Evolutionary conservation across 2,888 invertebrate genomes (phyloP).

Genomic region (Magallana nippona): DNA sequence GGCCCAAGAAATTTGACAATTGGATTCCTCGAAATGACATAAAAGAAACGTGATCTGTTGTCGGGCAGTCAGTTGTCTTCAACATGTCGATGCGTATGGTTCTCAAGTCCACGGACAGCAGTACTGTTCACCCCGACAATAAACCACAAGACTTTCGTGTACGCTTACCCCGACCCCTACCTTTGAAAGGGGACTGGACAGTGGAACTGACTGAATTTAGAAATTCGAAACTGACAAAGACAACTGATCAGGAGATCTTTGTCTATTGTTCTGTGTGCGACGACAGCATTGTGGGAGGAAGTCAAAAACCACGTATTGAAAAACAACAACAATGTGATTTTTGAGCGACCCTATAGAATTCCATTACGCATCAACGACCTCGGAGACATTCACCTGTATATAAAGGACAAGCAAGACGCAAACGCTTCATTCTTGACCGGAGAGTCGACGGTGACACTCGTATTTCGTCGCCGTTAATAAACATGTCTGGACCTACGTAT

Average conservation of each 20-base stretch:
- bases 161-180: slow-evolving; percentile 36
- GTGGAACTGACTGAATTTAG: slow-evolving; percentile 37
- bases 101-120: slow-evolving; percentile 25
- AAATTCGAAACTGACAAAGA: no score
- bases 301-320: background rate
- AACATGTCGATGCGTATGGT: slow-evolving; percentile 39
- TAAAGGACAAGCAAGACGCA: background rate
- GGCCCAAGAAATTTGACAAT: slow-evolving; percentile 35
- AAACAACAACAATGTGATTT: no score
- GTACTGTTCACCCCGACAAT: slow-evolving; percentile 39
- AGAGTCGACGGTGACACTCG: slow-evolving; percentile 27
- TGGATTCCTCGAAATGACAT: background rate
- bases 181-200: slow-evolving; percentile 42
- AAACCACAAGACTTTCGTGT: slow-evolving; percentile 40
- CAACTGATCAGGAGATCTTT: no score
- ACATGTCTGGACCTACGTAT: background rate
- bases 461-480: background rate
- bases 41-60: no score
- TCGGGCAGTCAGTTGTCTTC: slow-evolving; percentile 17
- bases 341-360: no score
- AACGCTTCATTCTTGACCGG: background rate
- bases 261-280: no score
- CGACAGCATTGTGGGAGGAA: no score
- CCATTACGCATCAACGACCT: no score
- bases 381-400: background rate